These are phyloP conservation scores for Subanguina moxae DNA, from an alignment of 1,140 invertebrate genomes.

Conservation along the genomic window DNA sequence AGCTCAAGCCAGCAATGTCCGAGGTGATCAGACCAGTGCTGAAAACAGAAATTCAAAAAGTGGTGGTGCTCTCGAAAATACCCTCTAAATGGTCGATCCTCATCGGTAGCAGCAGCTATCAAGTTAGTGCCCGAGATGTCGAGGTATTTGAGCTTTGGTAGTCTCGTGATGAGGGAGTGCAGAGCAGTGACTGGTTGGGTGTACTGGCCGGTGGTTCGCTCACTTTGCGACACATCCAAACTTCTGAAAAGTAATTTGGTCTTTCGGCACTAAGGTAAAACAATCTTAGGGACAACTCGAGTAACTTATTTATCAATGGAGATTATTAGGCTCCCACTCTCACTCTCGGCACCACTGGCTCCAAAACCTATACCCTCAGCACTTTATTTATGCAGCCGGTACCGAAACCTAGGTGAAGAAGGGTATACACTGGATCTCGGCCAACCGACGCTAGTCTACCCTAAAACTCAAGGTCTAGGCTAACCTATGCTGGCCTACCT, in stretches of 20 bases:
- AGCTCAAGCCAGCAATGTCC: constrained; percentile 34
- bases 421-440: too few species aligned
- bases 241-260: constrained; percentile 18
- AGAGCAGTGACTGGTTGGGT: constrained; percentile 28
- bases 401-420: too few species aligned
- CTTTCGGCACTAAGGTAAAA: too few species aligned
- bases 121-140: constrained; percentile 40
- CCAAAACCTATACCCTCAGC: too few species aligned
- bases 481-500: too few species aligned
- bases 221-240: constrained; percentile 37
- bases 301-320: too few species aligned
- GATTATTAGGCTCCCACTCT: too few species aligned
- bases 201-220: constrained; percentile 26
- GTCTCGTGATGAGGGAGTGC: constrained; percentile 17
- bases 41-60: neutral
- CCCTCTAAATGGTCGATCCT: constrained; percentile 28
- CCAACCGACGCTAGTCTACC: too few species aligned
- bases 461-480: too few species aligned
- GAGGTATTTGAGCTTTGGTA: constrained; percentile 25
- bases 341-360: too few species aligned
- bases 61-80: neutral
- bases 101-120: constrained; percentile 22
- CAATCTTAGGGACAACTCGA: too few species aligned
- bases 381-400: too few species aligned
- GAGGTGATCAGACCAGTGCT: constrained; percentile 14